Base-by-base conservation (phyloP, 2,888 invertebrate species). In the Agapostemon virescens region DNA sequence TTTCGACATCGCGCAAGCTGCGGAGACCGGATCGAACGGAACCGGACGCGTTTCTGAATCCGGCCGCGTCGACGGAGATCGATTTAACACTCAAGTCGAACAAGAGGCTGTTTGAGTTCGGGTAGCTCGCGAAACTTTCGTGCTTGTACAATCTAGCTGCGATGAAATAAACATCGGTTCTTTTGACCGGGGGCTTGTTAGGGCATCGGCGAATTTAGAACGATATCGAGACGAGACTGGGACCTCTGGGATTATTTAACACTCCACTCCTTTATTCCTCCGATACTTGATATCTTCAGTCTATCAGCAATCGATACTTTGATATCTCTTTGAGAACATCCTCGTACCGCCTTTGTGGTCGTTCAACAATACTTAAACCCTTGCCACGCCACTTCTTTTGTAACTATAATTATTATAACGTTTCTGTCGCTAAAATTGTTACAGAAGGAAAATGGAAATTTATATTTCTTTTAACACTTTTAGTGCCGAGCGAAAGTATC, bases 21-120 rank as follows among this genome's bases (percentile, higher is more conserved):
- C 69, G 36, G 67, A n/a, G 49, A 2, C 49, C 70, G 61, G 69
- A 23, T 36, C 30, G 66, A 68, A 63, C 40, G 61, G 58, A 30
- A 30, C 58, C 58, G 58, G 38, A 72, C 73, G 66, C 75, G 72
- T 82, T 76, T 69, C 75, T 64, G 69, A 61, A 74, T 68, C 33
- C 30, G 33, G 33, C 42, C 64, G 42, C 58, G 75, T 64, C 69
- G 58, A 23, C 61, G 61, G 61, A 68, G 81, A 82, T 82, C 81
- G 81, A 82, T 82, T 81, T 76, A 81, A 73, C 81, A 76, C 81
- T 76, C 72, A 67, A 76, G 67, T 52, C 75, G 76, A 76, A 77
- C 81, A 82, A 82, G 81, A 67, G 80, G 64, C 66, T 76, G 76
- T 82, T 82, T 81, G 81, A 76, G 76, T 81, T 81, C 36, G 36